A percentile compares a stretch with the other conserved stretches of the same genome.
These are phyloP conservation scores for Eupristina koningsbergeri DNA, from an alignment of 1,140 invertebrate species.

Conservation along the genomic window DNA sequence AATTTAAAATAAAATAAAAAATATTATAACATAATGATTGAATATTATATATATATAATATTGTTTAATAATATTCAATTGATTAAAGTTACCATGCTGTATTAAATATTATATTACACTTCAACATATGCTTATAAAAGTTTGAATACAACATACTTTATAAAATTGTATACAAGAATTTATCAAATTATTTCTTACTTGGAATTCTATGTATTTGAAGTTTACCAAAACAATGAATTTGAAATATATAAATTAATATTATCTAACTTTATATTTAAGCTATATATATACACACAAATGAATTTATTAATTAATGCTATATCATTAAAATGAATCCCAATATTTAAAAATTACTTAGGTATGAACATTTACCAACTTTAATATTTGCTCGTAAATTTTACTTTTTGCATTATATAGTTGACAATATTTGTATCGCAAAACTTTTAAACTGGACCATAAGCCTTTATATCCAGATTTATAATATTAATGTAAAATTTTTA, in stretches of 20 bases:
- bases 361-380: not conserved
- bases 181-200: not conserved
- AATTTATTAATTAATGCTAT: not conserved
- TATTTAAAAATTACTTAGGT: not conserved
- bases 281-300: not conserved
- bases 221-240: constrained; percentile 1
- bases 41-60: no score
- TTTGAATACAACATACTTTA: no score
- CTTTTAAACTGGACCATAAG: constrained; percentile 33
- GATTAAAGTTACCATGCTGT: no score
- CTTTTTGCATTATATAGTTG: not conserved
- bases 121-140: no score
- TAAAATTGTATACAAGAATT: no score
- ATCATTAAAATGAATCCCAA: not conserved
- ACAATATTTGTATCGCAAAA: not conserved
- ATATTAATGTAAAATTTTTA: not conserved
- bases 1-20: no score
- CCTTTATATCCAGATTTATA: constrained; percentile 31
- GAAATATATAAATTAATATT: not conserved
- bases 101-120: no score
- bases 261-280: not conserved
- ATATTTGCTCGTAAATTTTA: not conserved
- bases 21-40: no score
- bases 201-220: not conserved
- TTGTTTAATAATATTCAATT: no score